Evolutionary conservation across 2,797 vertebrate genomes (phyloP), one percentile per base, ranked within the genome.

Genomic region (Ctenochaetus hawaiiensis): DNA sequence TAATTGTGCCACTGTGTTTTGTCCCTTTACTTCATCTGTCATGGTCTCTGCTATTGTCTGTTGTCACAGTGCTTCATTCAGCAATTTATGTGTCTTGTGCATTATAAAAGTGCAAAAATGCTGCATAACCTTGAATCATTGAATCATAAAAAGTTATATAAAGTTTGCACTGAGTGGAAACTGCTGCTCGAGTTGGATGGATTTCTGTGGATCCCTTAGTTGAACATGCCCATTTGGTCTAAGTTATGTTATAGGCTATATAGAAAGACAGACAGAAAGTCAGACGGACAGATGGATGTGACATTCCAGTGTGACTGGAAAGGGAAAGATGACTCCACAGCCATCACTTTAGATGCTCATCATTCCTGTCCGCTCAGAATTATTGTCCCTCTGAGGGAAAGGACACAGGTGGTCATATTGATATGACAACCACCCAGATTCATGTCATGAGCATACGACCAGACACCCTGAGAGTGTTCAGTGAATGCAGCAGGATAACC

Each of bases 131-230:
- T 82, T 62, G 74, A 88, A 69, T 89, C 68, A 62, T 41, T 52
- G 48, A 83, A 60, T 91, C 72, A 69, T 90, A 85, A 93, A 85
- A 82, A 65, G 13, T 63, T 53, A 52, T 2, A 60, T 64, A 91
- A 91, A 86, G 86, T 93, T 90, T 92, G 68, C 65, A 74, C 78
- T 88, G 49, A 23, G 41, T 52, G 61, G 34, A 61, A 75, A 77
- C 30, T 49, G 54, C 37, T 6, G 44, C 49, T 48, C 12, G 26
- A 41, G 26, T 47, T n/a, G 30, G 18, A 49, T 4, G 10, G 4
- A 53, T 44, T 44, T 84, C 16, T 47, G 12, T 66, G 49, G 52
- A 16, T 61, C 16, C 17, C 20, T 26, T 17, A 45, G 16, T 0
- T 48, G 53, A 62, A 61, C 5, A 2, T 66, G 3, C 8, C 41